Base-by-base conservation (phyloP, 2,113 vertebrate species). In the Ceyx margarethae region DNA sequence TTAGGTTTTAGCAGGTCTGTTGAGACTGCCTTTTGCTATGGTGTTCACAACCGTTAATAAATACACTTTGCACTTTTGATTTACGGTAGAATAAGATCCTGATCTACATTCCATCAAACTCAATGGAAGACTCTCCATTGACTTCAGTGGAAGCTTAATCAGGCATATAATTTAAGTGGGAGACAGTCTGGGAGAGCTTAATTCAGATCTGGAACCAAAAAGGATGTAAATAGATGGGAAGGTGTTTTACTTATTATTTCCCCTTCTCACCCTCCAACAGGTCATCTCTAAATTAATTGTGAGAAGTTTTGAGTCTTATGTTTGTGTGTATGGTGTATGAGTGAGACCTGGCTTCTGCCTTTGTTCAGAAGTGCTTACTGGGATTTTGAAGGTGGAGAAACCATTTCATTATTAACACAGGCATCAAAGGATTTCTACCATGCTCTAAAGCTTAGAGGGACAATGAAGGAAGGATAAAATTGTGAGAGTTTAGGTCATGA, bases 1-100 rank as follows among this genome's bases (percentile, higher is more conserved):
- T 72, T 83, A 91, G 42, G 23, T 50, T 95, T 91, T 81, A 94
- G 62, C 69, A 81, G 53, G 25, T 66, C 69, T 87, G 69, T 62
- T 93, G 83, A 88, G 73, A 78, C 61, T 84, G 86, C 42, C 69
- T 87, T 81, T 85, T 90, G 78, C 56, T 72, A 21, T 57, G 46
- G 42, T 15, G 2, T 66, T 95, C 66, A 65, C 61, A 88, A 61
- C 37, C 17, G 62, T 77, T 77, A 75, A 37, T 89, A 94, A 87
- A 89, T 93, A 51, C 90, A 20, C 6, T 13, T 40, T 89, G 28
- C 22, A 75, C 28, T 94, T 93, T 90, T 84, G 40, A 84, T 91
- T 78, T 84, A 81, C 68, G 21, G 13, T 53, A 51, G 26, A 35
- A 9, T 78, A 57, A 84, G 9, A 75, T 13, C 35, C 48, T 86